These are phyloP conservation scores for Hucho hucho DNA, from an alignment of 2,113 vertebrate genomes.

Conservation along the genomic window DNA sequence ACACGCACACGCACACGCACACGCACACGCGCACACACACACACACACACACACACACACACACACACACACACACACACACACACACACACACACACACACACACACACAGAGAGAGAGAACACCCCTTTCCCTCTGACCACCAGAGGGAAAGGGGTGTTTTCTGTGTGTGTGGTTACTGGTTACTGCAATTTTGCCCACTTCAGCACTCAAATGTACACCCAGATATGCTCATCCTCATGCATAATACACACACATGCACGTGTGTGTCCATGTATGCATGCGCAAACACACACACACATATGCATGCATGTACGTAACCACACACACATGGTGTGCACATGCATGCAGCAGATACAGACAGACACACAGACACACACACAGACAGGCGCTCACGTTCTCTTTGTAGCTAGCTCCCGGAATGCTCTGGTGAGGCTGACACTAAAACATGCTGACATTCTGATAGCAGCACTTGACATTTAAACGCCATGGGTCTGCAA, in stretches of 20 bases:
- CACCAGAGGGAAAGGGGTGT: too few relatives aligned
- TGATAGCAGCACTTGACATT: conserved; percentile 32
- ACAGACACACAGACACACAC: neutral
- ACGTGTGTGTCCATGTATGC: too few relatives aligned
- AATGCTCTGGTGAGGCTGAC: conserved; percentile 23
- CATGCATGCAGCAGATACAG: neutral
- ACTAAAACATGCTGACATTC: conserved; percentile 28
- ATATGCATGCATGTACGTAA: neutral
- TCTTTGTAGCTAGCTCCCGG: neutral
- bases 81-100: too few relatives aligned
- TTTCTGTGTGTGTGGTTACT: too few relatives aligned
- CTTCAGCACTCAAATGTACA: neutral
- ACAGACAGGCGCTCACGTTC: neutral
- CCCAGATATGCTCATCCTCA: neutral
- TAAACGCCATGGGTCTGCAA: conserved; percentile 14
- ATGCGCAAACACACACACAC: neutral
- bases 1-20: too few relatives aligned
- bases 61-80: too few relatives aligned
- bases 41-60: too few relatives aligned
- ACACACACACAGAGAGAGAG: too few relatives aligned
- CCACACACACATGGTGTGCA: conserved; percentile 6
- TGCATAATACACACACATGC: conserved; percentile 7
- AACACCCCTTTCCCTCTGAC: too few relatives aligned
- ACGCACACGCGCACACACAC: too few relatives aligned
- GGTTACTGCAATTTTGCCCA: neutral